Conservation (phyloP, 2,797 vertebrate genomes). For the Todus mexicanus region DNA sequence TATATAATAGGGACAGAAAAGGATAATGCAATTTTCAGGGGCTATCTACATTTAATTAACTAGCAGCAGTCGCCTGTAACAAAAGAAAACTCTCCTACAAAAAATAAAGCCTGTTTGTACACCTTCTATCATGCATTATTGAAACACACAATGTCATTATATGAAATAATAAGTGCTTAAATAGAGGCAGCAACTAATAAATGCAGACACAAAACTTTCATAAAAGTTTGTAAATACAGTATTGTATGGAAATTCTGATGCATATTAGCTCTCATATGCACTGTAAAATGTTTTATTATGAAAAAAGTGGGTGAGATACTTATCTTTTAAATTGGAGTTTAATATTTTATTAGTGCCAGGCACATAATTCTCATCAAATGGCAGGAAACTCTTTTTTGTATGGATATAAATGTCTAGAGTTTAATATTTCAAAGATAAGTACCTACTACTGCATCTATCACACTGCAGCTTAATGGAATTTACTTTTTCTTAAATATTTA, state of each 20-base stretch:
- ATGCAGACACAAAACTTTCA: conserved; percentile 70
- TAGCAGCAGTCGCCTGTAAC: conserved; percentile 66
- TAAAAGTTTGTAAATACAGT: conserved; percentile 86
- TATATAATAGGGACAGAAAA: conserved; percentile 76
- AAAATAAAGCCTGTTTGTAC: conserved; percentile 65
- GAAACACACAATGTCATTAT: conserved; percentile 67
- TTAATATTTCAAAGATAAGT: conserved; percentile 85
- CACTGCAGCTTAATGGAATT: conserved; percentile 77
- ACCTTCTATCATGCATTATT: conserved; percentile 73
- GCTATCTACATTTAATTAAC: conserved; percentile 76
- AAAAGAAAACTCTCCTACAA: conserved; percentile 45
- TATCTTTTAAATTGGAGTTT: conserved; percentile 91
- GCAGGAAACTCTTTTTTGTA: conserved; percentile 80
- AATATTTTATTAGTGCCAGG: conserved; percentile 88
- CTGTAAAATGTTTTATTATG: conserved; percentile 83
- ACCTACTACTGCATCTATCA: conserved; percentile 80
- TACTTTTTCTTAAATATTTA: conserved; percentile 85
- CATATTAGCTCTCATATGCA: conserved; percentile 76
- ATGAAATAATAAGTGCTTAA: conserved; percentile 62
- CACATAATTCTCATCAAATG: conserved; percentile 88
- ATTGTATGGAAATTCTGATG: conserved; percentile 80
- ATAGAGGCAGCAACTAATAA: conserved; percentile 65
- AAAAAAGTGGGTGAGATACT: conserved; percentile 83
- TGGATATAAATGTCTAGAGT: conserved; percentile 85
- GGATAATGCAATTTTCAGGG: conserved; percentile 69